A percentile compares a stretch with the other conserved stretches of the same genome.
phyloP scores from a whole-genome alignment of 2,888 invertebrate genomes.

The Caradrina clavipalpis region DNA sequence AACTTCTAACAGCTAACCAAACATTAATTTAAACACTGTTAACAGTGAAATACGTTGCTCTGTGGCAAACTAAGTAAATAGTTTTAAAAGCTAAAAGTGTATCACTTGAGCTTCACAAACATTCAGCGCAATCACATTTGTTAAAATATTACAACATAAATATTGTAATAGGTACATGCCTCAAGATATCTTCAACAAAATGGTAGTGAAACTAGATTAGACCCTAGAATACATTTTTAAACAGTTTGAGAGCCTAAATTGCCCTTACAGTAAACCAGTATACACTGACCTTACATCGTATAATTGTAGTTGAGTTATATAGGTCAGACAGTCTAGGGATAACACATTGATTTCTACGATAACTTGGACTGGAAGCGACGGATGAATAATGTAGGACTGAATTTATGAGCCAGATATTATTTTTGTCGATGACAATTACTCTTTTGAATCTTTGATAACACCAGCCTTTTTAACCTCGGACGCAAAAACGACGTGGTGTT shows the following conservation, averaged over 20 bases:
- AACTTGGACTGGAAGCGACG: neutral
- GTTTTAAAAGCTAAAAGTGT: slow-evolving; percentile 1
- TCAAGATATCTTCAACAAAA: neutral
- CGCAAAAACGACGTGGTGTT: too few species aligned
- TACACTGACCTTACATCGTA: neutral
- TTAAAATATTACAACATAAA: slow-evolving; percentile 5
- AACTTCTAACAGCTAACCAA: neutral
- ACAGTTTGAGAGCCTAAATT: too few species aligned
- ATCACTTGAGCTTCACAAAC: slow-evolving; percentile 9
- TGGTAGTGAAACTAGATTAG: neutral
- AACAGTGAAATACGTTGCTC: neutral
- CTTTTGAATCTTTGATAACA: too few species aligned
- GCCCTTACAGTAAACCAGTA: too few species aligned
- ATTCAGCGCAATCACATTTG: neutral
- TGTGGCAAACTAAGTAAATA: neutral
- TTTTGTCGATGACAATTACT: neutral
- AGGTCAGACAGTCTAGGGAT: neutral
- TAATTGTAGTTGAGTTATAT: neutral
- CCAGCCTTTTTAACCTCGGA: too few species aligned
- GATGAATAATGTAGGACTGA: neutral
- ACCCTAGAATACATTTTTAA: too few species aligned
- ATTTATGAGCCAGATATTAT: slow-evolving; percentile 7
- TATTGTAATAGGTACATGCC: neutral
- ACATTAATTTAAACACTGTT: neutral
- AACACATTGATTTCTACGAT: slow-evolving; percentile 8